Base-by-base conservation (phyloP, 2,797 vertebrate genomes). In the Pipistrellus pygmaeus region DNA sequence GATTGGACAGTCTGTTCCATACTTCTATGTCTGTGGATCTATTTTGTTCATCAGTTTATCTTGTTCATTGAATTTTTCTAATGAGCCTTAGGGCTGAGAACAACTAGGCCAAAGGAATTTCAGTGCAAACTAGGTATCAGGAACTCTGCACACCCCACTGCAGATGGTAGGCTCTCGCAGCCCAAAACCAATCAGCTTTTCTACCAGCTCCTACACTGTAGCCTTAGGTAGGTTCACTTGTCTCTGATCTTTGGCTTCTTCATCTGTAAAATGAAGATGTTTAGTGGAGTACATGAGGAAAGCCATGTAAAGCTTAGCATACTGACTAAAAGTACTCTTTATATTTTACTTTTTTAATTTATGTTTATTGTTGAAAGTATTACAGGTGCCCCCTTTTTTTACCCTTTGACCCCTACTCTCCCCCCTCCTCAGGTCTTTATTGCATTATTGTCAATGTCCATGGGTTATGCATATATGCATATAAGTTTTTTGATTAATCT, bases 231-330 rank as follows among this genome's bases (percentile, higher is more conserved):
- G 4, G 3, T 69, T 69, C 48, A 76, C 8, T n/a, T 87, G 18
- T 51, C 27, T 64, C n/a, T 88, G 8, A 76, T 21, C 53, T 94
- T 38, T 80, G 41, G 60, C 44, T 85, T 87, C 48, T 48, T 93
- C 76, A 68, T 78, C 41, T 64, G 20, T 77, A 91, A 91, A 92
- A 90, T 27, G 17, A 15, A 46, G 27, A 68, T 53, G 30, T 46
- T 81, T 32, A 13, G 25, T 21, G 23, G 21, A 60, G 21, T 69
- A 90, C 89, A 86, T 23, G 6, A 93, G 60, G 81, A 83, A 85
- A 68, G 5, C 32, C 35, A 46, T 14, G 27, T 62, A 20, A 73
- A 88, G 32, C 27, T 23, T 51, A 75, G 46, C 23, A 35, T 20
- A 25, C 38, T 91, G 41, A 73, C 89, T 60, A 44, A 60, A 66